These are phyloP conservation scores for Ochotona curzoniae DNA, from an alignment of 2,113 vertebrate species.

Conservation along the genomic window DNA sequence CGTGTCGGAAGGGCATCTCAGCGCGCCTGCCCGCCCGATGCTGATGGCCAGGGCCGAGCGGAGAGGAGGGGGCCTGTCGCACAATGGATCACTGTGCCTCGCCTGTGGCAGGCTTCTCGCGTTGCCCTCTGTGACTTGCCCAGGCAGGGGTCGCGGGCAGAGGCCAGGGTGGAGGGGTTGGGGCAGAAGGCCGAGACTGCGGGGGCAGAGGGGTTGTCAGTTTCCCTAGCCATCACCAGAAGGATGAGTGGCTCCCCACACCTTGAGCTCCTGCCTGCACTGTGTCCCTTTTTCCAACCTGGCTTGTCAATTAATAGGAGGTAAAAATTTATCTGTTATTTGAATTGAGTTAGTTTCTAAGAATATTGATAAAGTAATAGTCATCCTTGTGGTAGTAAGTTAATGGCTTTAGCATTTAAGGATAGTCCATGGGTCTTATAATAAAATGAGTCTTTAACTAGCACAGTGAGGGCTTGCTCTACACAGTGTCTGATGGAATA, in stretches of 20 bases:
- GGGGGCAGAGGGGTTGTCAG: background rate
- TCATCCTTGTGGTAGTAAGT: conserved; percentile 46
- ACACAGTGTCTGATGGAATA: background rate
- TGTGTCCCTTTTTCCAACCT: background rate
- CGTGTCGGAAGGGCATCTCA: background rate
- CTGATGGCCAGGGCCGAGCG: background rate
- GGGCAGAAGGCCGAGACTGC: background rate
- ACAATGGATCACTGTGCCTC: background rate
- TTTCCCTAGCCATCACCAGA: background rate
- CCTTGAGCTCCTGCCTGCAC: background rate
- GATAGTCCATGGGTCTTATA: conserved; percentile 47
- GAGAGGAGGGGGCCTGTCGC: fast-evolving
- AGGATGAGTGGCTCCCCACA: background rate
- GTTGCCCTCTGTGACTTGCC: background rate
- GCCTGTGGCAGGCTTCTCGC: background rate
- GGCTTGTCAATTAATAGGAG: conserved; percentile 54
- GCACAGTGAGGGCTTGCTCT: background rate
- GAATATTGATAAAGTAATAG: conserved; percentile 62
- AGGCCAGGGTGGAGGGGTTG: background rate
- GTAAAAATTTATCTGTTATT: conserved; percentile 59
- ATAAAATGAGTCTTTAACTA: conserved; percentile 50
- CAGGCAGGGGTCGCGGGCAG: background rate
- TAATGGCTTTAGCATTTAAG: conserved; percentile 73
- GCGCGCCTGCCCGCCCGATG: fast-evolving
- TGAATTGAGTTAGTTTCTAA: conserved; percentile 57